These are phyloP conservation scores for Phataginus tricuspis DNA, from an alignment of 2,797 vertebrate species.

Conservation along the genomic window DNA sequence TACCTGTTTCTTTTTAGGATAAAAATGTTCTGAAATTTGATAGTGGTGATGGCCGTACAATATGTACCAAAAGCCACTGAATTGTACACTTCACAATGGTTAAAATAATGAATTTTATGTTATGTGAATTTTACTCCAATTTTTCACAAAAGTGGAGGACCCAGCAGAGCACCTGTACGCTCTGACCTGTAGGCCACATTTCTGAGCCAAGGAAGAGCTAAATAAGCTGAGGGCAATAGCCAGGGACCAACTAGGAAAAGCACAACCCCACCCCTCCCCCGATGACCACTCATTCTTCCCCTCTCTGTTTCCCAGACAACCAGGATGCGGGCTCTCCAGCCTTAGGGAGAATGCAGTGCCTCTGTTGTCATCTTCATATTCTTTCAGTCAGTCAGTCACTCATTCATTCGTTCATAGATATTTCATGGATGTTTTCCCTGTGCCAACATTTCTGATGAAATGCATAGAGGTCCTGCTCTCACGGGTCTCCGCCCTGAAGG, in stretches of 20 bases:
- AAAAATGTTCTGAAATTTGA: background rate
- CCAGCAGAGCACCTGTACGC: background rate
- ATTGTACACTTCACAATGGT: background rate
- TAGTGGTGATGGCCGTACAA: fast-evolving
- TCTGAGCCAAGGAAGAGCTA: background rate
- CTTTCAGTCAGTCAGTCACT: fast-evolving
- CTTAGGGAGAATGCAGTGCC: no score
- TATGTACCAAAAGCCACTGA: background rate
- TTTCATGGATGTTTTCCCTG: fast-evolving
- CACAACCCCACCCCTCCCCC: fast-evolving
- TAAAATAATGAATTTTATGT: background rate
- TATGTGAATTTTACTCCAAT: background rate
- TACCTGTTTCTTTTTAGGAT: background rate
- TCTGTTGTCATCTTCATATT: fast-evolving
- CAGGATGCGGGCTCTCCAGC: background rate
- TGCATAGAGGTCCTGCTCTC: background rate
- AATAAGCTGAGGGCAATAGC: background rate
- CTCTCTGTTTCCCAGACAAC: background rate
- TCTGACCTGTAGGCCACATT: fast-evolving
- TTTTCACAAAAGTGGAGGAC: background rate
- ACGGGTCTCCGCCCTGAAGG: fast-evolving
- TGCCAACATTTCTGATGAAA: background rate
- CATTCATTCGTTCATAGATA: background rate
- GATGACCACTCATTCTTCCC: fast-evolving
- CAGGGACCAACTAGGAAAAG: background rate